Base-by-base conservation (phyloP, 2,888 invertebrate species). In the Chydorus sphaericus region DNA sequence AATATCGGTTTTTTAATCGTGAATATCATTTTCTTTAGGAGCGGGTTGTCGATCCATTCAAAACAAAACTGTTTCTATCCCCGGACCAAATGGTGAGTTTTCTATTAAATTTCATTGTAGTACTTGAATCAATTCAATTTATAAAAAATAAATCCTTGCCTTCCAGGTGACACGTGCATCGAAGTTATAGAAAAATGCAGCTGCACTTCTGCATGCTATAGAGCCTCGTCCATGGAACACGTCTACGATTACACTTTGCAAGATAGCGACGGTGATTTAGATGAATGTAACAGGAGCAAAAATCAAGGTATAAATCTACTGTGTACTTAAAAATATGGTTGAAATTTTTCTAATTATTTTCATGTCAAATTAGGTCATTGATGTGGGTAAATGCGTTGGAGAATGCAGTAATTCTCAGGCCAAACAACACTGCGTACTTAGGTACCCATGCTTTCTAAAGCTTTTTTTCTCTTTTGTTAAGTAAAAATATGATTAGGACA, bases 311-410 rank as follows among this genome's bases (percentile, higher is more conserved):
- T n/a, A n/a, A n/a, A n/a, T n/a, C n/a, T n/a, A 49, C 2, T 49
- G 16, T 20, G 1, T 18, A 26, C 3, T 26, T 16, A 49, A 26
- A 18, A n/a, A n/a, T n/a, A n/a, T n/a, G n/a, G n/a, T n/a, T n/a
- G n/a, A n/a, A n/a, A n/a, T n/a, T n/a, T n/a, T n/a, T n/a, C n/a
- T n/a, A n/a, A n/a, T n/a, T 50, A 31, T 14, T 55, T 38, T 38
- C 8, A n/a, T 33, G 16, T 44, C 54, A 29, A 33, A 16, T 57
- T 56, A 72, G 72, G 64, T 68, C 62, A 70, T 72, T 60, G 71
- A 72, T 61, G 68, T 72, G 38, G 72, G 72, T 7, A 66, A 68
- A 58, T 71, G 72, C 58, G 67, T 68, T 50, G 72, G 71, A 23
- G 64, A 64, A 31, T 72, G 72, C 62, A 64, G 66, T 14, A 66